These are phyloP conservation scores for Parambassis ranga DNA, from an alignment of 2,797 vertebrate genomes.

Conservation along the genomic window DNA sequence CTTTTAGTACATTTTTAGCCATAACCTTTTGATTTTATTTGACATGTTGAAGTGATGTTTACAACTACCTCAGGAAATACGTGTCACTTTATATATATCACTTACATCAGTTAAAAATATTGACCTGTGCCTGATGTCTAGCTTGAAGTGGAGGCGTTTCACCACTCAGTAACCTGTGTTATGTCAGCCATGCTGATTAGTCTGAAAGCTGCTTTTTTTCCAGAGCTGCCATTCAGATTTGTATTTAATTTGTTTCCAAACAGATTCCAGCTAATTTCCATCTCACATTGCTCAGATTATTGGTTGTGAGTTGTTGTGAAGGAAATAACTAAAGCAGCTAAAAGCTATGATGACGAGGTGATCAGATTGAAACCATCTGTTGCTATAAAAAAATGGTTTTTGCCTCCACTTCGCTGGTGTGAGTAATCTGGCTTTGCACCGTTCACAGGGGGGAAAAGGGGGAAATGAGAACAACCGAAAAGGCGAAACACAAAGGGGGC, in stretches of 20 bases:
- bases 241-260: background rate
- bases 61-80: background rate
- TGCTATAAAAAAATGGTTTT: constrained; percentile 27
- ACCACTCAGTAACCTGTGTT: constrained; percentile 12
- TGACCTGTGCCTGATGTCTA: background rate
- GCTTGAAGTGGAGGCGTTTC: background rate
- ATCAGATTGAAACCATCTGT: constrained; percentile 51
- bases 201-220: constrained; percentile 2
- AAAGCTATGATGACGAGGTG: constrained; percentile 33
- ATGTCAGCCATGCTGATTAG: background rate
- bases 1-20: background rate
- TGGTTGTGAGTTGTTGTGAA: constrained; percentile 20
- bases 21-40: background rate
- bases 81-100: background rate
- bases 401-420: constrained; percentile 13
- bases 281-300: background rate
- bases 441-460: background rate
- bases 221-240: constrained; percentile 5
- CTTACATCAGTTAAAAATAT: background rate
- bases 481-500: constrained; percentile 45
- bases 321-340: constrained; percentile 20
- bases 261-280: constrained; percentile 7
- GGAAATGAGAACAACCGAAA: constrained; percentile 54
- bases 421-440: constrained; percentile 35
- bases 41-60: background rate